Conservation (phyloP, 2,888 invertebrate species). For the Hydrotaea diabolus region DNA sequence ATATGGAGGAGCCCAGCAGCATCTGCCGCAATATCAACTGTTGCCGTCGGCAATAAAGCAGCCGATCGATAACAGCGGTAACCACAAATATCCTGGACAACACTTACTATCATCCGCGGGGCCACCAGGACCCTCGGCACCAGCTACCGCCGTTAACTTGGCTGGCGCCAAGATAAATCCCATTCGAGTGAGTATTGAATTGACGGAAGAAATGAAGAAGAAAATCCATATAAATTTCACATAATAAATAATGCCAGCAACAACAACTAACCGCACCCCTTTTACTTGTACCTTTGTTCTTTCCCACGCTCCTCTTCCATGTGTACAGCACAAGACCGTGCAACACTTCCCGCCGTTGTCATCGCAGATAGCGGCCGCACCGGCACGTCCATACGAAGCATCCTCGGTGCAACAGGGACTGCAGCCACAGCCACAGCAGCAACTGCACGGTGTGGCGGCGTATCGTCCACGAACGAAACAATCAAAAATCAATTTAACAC, state of each 20-base stretch:
- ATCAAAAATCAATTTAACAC: conserved; percentile 81
- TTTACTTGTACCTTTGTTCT: too few relatives aligned
- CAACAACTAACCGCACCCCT: neutral
- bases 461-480: conserved; percentile 75
- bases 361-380: conserved; percentile 67
- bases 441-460: conserved; percentile 45
- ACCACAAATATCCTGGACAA: conserved; percentile 59
- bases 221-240: conserved; percentile 48
- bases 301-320: neutral
- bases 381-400: conserved; percentile 70
- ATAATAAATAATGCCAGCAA: conserved; percentile 54
- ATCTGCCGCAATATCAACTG: conserved; percentile 66
- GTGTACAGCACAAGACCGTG: conserved; percentile 76
- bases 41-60: conserved; percentile 66
- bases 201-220: conserved; percentile 38
- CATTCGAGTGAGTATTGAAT: conserved; percentile 64
- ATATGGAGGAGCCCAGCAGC: conserved; percentile 65
- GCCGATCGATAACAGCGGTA: conserved; percentile 58
- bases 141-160: conserved; percentile 25
- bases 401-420: conserved; percentile 67
- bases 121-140: conserved; percentile 65
- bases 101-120: conserved; percentile 70
- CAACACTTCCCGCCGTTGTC: conserved; percentile 76
- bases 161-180: conserved; percentile 55
- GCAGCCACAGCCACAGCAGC: conserved; percentile 32